phyloP scores from a whole-genome alignment of 2,797 vertebrate genomes.

The Typhlichthys eigenmanni region DNA sequence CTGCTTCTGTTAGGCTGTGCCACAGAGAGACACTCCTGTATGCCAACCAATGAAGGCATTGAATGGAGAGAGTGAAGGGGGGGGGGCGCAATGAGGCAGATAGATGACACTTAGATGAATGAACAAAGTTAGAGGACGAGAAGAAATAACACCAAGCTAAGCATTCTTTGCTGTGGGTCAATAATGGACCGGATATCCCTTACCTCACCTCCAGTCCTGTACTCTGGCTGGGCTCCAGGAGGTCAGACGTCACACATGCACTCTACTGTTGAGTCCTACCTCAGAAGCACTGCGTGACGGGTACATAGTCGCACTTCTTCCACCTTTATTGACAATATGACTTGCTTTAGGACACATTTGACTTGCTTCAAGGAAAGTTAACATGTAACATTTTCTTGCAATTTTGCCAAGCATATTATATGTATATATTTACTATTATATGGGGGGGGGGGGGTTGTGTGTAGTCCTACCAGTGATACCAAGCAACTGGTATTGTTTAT shows the following conservation, averaged over 20 bases:
- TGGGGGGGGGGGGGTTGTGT: no score
- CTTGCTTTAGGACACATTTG: no score
- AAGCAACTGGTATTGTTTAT: no score
- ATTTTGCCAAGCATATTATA: no score
- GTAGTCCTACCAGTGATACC: no score
- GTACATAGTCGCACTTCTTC: conserved; percentile 21
- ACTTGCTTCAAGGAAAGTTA: no score
- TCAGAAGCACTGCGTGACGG: conserved; percentile 6
- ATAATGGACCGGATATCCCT: conserved; percentile 32
- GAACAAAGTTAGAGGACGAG: conserved; percentile 65
- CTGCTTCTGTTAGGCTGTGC: conserved; percentile 54
- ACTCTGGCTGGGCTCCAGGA: conserved; percentile 14
- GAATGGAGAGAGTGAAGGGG: background rate
- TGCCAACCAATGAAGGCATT: conserved; percentile 38
- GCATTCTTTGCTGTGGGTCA: conserved; percentile 55
- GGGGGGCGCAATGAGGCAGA: conserved; percentile 4
- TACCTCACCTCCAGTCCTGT: conserved; percentile 14
- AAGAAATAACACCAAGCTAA: conserved; percentile 54
- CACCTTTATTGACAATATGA: conserved; percentile 15
- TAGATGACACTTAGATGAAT: conserved; percentile 65
- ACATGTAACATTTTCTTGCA: no score
- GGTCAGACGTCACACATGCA: conserved; percentile 47
- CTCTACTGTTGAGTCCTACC: background rate
- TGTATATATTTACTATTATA: no score
- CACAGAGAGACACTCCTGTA: conserved; percentile 56